Percentiles rank a stretch among this genome's conserved stretches.
Conservation (phyloP, 2,797 vertebrate genomes). For the Catostomus latipinnis region DNA sequence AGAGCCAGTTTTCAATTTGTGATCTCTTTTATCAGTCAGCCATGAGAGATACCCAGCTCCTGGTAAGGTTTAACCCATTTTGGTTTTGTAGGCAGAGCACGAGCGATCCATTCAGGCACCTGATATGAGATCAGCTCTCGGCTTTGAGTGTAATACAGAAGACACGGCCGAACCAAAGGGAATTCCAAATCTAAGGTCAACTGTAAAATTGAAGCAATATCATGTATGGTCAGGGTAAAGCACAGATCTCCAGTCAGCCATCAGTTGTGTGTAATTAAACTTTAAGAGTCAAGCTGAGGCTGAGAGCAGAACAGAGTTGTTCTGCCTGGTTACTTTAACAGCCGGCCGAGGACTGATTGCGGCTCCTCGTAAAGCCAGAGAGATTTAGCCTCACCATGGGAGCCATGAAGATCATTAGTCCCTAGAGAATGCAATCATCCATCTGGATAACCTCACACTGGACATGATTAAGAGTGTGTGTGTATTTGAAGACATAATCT, state of each 20-base stretch:
- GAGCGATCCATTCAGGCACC: constrained; percentile 1
- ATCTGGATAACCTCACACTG: constrained; percentile 7
- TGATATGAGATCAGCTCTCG: constrained; percentile 30
- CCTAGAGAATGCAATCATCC: constrained; percentile 13
- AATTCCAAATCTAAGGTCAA: constrained; percentile 44
- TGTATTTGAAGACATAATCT: not conserved
- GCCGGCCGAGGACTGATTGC: constrained; percentile 22
- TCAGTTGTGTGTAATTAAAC: constrained; percentile 38
- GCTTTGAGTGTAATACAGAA: constrained; percentile 9
- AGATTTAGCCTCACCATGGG: constrained; percentile 40
- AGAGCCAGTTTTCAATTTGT: not conserved
- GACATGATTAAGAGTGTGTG: not conserved
- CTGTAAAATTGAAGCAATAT: constrained; percentile 37
- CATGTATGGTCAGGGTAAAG: constrained; percentile 34
- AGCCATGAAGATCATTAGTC: constrained; percentile 29
- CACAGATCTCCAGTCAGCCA: constrained; percentile 24
- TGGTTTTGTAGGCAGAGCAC: not conserved
- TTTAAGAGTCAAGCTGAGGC: constrained; percentile 17
- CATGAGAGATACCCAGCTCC: constrained; percentile 18
- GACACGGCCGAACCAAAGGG: not conserved
- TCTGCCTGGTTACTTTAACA: constrained; percentile 48
- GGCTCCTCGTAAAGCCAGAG: constrained; percentile 34
- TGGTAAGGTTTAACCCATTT: not conserved
- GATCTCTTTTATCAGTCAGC: constrained; percentile 2
- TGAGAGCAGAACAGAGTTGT: constrained; percentile 26